These are phyloP conservation scores for Equus quagga DNA, from an alignment of 2,113 vertebrate species.

Conservation along the genomic window DNA sequence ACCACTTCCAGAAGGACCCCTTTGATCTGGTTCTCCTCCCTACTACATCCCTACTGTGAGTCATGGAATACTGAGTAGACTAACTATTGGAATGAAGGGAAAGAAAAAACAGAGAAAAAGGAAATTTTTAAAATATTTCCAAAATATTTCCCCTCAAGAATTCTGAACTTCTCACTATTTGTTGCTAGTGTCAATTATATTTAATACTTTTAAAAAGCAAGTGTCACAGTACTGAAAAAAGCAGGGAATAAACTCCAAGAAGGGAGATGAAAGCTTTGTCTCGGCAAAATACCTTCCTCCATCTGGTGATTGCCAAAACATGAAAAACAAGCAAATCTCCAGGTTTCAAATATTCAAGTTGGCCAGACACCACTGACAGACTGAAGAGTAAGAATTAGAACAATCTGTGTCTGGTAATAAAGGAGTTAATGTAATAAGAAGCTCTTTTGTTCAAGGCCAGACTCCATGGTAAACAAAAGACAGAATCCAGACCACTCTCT, in stretches of 20 bases:
- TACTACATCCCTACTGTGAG: not conserved
- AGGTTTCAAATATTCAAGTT: not conserved
- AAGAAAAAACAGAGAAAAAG: not conserved
- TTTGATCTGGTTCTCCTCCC: not conserved
- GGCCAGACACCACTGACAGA: not conserved
- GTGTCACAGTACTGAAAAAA: not conserved
- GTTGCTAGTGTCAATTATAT: not conserved
- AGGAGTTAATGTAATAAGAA: not conserved
- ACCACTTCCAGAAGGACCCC: not conserved
- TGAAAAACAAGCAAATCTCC: not conserved
- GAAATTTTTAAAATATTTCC: constrained; percentile 17
- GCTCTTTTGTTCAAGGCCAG: not conserved
- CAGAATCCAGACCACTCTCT: not conserved
- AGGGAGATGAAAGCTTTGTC: not conserved
- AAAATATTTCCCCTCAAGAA: not conserved
- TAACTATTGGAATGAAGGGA: not conserved
- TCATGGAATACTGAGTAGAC: not conserved
- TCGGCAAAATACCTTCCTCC: not conserved
- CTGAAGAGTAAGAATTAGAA: not conserved
- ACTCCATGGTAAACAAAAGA: not conserved
- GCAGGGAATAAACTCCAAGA: not conserved
- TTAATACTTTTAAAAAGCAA: not conserved
- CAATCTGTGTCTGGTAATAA: not conserved
- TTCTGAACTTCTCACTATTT: not conserved
- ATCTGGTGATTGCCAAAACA: not conserved